A percentile compares a stretch with the other conserved stretches of the same genome.
Conservation (phyloP, 2,113 vertebrate genomes). For the Agapornis roseicollis region DNA sequence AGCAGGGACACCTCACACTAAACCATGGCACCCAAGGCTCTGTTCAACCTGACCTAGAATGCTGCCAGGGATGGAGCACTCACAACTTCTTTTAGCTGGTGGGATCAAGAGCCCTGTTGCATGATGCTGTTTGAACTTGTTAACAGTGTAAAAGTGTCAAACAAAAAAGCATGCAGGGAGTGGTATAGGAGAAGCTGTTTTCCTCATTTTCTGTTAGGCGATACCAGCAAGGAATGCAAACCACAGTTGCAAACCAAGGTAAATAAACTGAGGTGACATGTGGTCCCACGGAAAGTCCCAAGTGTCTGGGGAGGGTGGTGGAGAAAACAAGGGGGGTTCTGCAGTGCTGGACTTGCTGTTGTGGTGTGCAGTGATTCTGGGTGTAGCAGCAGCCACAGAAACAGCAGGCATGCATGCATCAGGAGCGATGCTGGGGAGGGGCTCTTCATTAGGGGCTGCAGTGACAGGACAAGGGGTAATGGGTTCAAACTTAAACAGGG, state of each 20-base stretch:
- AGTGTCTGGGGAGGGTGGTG: neutral
- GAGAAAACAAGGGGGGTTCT: neutral
- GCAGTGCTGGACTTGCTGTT: neutral
- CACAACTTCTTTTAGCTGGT: neutral
- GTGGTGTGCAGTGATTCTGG: neutral
- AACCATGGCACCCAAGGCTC: neutral
- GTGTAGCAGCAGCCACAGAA: neutral
- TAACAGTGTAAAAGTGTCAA: neutral
- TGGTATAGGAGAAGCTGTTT: neutral
- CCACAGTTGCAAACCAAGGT: neutral
- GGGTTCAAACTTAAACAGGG: too few relatives aligned
- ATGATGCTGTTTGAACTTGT: neutral
- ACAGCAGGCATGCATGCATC: neutral
- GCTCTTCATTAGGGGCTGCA: too few relatives aligned
- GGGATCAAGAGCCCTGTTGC: neutral
- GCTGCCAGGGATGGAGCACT: neutral
- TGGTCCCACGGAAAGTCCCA: neutral
- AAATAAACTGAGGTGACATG: accelerated
- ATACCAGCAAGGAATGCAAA: neutral
- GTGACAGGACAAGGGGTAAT: too few relatives aligned
- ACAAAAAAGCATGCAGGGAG: neutral
- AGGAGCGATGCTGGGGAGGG: too few relatives aligned
- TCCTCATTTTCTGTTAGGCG: neutral
- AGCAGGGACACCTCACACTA: neutral
- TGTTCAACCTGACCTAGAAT: neutral